These are phyloP conservation scores for Serrognathus titanus DNA, from an alignment of 2,888 invertebrate species.

Conservation along the genomic window DNA sequence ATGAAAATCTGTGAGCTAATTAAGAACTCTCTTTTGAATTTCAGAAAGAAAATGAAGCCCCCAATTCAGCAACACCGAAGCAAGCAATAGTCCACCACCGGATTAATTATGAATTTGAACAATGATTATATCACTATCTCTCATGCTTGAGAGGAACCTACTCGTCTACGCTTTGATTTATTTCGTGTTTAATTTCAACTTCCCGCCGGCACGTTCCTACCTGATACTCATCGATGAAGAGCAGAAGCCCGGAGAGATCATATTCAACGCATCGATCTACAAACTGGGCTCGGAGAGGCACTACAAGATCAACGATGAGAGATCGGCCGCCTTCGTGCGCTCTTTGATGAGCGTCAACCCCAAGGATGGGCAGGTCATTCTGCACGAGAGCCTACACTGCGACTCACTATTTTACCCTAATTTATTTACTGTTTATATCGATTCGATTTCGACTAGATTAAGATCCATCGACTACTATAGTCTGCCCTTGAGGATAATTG, in stretches of 20 bases:
- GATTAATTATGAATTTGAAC: constrained; percentile 20
- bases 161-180: constrained; percentile 19
- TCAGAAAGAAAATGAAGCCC: constrained; percentile 1
- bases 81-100: background rate
- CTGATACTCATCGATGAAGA: constrained; percentile 44
- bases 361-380: constrained; percentile 70
- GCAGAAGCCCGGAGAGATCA: constrained; percentile 60
- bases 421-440: constrained; percentile 81
- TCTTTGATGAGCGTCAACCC: constrained; percentile 73
- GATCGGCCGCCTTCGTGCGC: constrained; percentile 79
- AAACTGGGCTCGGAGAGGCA: constrained; percentile 74
- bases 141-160: constrained; percentile 29
- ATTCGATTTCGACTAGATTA: constrained; percentile 76
- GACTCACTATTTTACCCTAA: constrained; percentile 80
- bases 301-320: constrained; percentile 75
- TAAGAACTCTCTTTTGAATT: too few relatives aligned
- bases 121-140: constrained; percentile 27
- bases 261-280: constrained; percentile 78
- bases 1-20: too few relatives aligned
- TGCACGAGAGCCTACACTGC: constrained; percentile 70
- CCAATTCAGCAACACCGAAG: background rate
- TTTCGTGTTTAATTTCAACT: constrained; percentile 14
- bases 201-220: constrained; percentile 31
- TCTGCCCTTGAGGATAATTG: constrained; percentile 70
- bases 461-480: constrained; percentile 81